Evolutionary conservation across 2,888 invertebrate genomes (phyloP), one percentile per base, ranked within the genome.

Genomic region (Perdita meconis): DNA sequence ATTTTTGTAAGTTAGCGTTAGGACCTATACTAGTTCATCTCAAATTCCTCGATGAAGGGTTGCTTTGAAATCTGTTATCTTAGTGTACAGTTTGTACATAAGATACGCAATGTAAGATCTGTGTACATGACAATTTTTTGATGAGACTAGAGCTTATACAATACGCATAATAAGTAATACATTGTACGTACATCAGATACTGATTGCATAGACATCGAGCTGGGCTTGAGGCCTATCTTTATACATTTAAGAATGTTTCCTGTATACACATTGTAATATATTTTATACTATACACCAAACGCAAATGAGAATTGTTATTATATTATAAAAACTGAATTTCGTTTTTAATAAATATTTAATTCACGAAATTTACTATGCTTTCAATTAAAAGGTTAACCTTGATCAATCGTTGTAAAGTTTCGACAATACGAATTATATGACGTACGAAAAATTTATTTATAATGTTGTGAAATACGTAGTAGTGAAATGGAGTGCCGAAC

Each of bases 251-350:
- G 78, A 57, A 80, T 73, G 75, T 85, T 83, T 80, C 78, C 81
- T 81, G 68, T 85, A 88, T 87, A 88, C 76, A 90, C 88, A 90
- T 89, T 90, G 90, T 90, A 90, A 91, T 91, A 91, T 91, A 91
- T 91, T 90, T 90, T 90, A 87, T 90, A 89, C 88, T 83, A 81
- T 81, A 84, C 83, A 85, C 81, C 75, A 87, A 85, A 83, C 81
- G 71, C 74, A 77, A 86, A 80, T 81, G 80, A 88, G 77, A 87
- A 87, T 88, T 89, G 89, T 89, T 90, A 86, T 60, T 81, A 85
- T 76, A 87, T 78, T 81, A 82, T 82, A 51, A 82, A 67, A 85
- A 80, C 66, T 81, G 78, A 86, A 71, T 85, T 87, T 85, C 79
- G 80, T 86, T 88, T 86, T 84, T 83, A 86, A 88, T 86, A 86